Evolutionary conservation across 2,113 vertebrate genomes (phyloP), one percentile per base, ranked within the genome.

Genomic region (Chascanopsetta lugubris): DNA sequence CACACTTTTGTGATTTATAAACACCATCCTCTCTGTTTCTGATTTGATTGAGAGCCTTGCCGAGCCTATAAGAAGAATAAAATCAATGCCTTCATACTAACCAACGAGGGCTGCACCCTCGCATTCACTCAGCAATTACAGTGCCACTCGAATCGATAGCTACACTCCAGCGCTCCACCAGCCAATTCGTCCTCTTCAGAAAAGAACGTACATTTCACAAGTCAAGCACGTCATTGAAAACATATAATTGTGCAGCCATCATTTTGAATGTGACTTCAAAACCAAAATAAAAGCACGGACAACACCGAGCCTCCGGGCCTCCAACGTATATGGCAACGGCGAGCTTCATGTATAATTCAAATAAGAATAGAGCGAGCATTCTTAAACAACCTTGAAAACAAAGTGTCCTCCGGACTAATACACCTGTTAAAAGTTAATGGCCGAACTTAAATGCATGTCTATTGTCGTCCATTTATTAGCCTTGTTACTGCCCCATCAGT

Each of bases 351-450:
- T 61, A 87, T 88, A 76, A 85, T 84, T 82, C 59, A 83, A 4
- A 50, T 74, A 15, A 57, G 65, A 84, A 30, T n/a, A 71, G 70
- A 70, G 75, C 75, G 26, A 63, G 64, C 73, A 69, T 73, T 80
- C 74, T 92, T 90, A 90, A 90, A 87, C 91, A 91, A 88, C 84
- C 87, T 87, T 85, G 83, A 85, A 88, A 85, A 88, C 81, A 86
- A 89, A 85, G 70, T 69, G 74, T 72, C 51, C 71, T 73, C 58
- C 59, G 12, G 51, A 18, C 66, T 79, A 62, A 88, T 75, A 69
- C 70, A 46, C 61, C 47, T 53, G 70, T 82, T 88, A 77, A 85
- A 85, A 79, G 79, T 89, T 89, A 83, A 91, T 85, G 83, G 80
- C 54, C 21, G 61, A 58, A 64, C 61, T 80, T 85, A 85, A 53